Percentiles rank a stretch among this genome's conserved stretches.
These are phyloP conservation scores for Hartigia nigra DNA, from an alignment of 2,888 invertebrate genomes.

Conservation along the genomic window DNA sequence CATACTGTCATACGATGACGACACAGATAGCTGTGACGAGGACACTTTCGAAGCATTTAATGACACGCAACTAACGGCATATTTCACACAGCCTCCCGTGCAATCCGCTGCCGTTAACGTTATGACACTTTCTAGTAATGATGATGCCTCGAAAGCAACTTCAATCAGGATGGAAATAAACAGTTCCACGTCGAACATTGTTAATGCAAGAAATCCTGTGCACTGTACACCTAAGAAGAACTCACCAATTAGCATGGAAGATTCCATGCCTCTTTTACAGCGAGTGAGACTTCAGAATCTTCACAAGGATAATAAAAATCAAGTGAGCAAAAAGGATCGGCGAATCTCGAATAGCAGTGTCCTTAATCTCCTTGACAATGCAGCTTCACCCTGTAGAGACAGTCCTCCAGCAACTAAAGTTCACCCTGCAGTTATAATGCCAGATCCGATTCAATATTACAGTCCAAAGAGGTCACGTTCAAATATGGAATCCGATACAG, in stretches of 20 bases:
- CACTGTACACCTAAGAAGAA: conserved; percentile 20
- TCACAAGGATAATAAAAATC: conserved; percentile 10
- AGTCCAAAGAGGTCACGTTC: conserved; percentile 55
- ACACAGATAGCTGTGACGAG: conserved; percentile 52
- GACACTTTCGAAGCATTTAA: conserved; percentile 39
- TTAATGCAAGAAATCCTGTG: not conserved
- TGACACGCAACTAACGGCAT: conserved; percentile 16
- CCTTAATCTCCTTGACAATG: conserved; percentile 54
- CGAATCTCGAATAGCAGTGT: conserved; percentile 28
- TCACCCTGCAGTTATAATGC: not conserved
- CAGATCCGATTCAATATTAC: conserved; percentile 40
- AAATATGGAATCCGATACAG: conserved; percentile 40
- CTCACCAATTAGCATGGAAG: conserved; percentile 8
- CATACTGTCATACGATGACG: conserved; percentile 37
- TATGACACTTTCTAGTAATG: not conserved
- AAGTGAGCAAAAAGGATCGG: not conserved
- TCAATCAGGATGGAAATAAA: not conserved
- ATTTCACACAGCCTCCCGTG: conserved; percentile 1
- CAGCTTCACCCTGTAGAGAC: conserved; percentile 57
- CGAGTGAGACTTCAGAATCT: conserved; percentile 30
- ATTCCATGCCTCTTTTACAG: conserved; percentile 17
- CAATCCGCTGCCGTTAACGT: not conserved
- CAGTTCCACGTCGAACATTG: not conserved
- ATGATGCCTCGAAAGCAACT: not conserved
- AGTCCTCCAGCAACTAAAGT: conserved; percentile 56